Evolutionary conservation across 2,113 vertebrate species (phyloP), one percentile per base, ranked within the genome.

Genomic region (Cheirogaleus medius): DNA sequence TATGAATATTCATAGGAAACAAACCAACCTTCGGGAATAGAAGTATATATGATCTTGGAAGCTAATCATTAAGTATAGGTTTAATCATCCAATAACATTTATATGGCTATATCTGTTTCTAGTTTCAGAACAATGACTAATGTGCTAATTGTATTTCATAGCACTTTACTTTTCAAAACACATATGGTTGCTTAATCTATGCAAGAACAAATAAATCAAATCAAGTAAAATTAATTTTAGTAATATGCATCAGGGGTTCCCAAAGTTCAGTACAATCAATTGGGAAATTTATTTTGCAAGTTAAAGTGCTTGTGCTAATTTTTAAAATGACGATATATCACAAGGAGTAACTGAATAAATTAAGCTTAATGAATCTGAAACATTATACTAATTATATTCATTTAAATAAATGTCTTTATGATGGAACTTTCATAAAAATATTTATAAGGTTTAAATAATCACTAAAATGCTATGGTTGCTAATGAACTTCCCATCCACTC

Each of bases 361-460:
- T 95, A 96, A 85, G 82, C 96, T 98, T 98, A 98, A 98, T 97
- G 95, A 97, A 96, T 95, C 91, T 93, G 87, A 97, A 92, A 97
- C 97, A 97, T 97, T 98, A 93, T 74, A 90, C 86, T 97, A 97
- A 98, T 98, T 98, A 96, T 90, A 71, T 85, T 98, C 52, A 95
- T 96, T 97, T 96, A 97, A 97, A 93, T 76, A 95, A 98, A 98
- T 98, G 94, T 94, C 80, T 80, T 98, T 94, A 92, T 97, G 90
- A 98, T 98, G 78, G 78, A 94, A 94, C 56, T 64, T 92, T 91
- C 91, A 97, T 94, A 92, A 94, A 97, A 97, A 98, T 95, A 97
- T 97, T 97, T 95, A 95, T 95, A 15, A 91, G n/a, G 96, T 96
- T 97, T 97, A 96, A 82, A 74, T 96, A 97, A 92, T 97, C 97